These are phyloP conservation scores for Noctilio leporinus DNA, from an alignment of 2,113 vertebrate species.

Conservation along the genomic window DNA sequence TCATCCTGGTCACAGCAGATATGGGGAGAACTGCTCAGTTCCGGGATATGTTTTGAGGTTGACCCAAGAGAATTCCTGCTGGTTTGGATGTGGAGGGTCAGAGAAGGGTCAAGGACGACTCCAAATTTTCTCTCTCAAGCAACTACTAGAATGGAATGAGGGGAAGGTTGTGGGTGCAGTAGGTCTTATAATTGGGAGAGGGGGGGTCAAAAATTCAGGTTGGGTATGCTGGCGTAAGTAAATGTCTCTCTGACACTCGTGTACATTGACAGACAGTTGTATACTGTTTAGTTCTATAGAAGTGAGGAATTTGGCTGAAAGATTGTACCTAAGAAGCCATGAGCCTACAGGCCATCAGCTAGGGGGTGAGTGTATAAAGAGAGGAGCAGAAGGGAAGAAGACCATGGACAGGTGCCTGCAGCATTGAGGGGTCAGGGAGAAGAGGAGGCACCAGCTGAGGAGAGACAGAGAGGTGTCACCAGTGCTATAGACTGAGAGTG, in stretches of 20 bases:
- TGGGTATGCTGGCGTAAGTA: background rate
- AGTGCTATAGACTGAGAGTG: background rate
- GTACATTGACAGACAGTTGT: background rate
- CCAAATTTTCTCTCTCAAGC: background rate
- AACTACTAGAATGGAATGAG: background rate
- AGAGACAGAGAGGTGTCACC: background rate
- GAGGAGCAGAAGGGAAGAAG: background rate
- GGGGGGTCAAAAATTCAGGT: background rate
- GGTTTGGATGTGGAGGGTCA: background rate
- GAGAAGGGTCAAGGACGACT: background rate
- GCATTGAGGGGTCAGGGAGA: background rate
- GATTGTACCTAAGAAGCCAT: background rate
- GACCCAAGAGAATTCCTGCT: background rate
- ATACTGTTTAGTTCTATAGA: background rate
- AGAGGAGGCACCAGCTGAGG: background rate
- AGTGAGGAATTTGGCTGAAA: background rate
- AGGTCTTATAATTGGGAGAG: background rate
- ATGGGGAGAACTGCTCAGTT: background rate
- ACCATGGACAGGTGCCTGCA: background rate
- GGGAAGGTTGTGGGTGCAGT: background rate
- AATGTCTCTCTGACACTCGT: background rate
- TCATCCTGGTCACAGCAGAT: background rate
- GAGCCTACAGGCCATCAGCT: background rate
- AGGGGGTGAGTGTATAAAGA: background rate
- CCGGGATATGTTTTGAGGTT: background rate